Evolutionary conservation across 2,888 invertebrate genomes (phyloP).

Genomic region (Spatulosminthurus flaviceps): DNA sequence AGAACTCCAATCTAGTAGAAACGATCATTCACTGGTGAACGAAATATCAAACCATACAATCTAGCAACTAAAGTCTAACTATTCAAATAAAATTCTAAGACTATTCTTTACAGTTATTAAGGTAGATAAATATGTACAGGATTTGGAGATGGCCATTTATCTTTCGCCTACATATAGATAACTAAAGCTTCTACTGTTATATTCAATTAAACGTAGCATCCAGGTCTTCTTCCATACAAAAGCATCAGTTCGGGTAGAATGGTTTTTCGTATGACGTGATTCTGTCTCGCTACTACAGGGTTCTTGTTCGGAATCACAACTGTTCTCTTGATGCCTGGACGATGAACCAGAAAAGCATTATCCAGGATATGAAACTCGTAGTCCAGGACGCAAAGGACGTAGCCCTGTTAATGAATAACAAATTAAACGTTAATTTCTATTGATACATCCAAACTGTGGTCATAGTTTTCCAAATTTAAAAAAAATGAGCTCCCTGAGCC

Average conservation of each 20-base stretch:
- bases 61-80: too few relatives aligned
- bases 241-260: slow-evolving; percentile 30
- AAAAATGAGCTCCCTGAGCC: too few relatives aligned
- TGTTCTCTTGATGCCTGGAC: slow-evolving; percentile 28
- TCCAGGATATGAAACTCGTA: slow-evolving; percentile 34
- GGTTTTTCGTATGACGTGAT: background rate
- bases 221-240: slow-evolving; percentile 8
- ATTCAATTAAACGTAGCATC: slow-evolving; percentile 9
- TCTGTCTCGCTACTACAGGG: slow-evolving; percentile 19
- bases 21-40: too few relatives aligned
- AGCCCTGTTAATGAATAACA: slow-evolving; percentile 25
- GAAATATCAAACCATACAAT: too few relatives aligned
- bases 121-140: too few relatives aligned
- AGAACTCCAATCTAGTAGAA: too few relatives aligned
- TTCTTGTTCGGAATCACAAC: slow-evolving; percentile 23
- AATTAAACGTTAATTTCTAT: background rate
- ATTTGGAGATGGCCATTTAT: too few relatives aligned
- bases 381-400: slow-evolving; percentile 26
- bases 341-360: slow-evolving; percentile 30
- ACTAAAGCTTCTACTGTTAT: too few relatives aligned
- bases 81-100: too few relatives aligned
- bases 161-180: background rate
- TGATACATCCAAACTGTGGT: too few relatives aligned
- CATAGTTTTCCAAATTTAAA: too few relatives aligned
- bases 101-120: too few relatives aligned